These are phyloP conservation scores for Coracopsis vasa DNA, from an alignment of 2,113 vertebrate genomes.

Conservation along the genomic window DNA sequence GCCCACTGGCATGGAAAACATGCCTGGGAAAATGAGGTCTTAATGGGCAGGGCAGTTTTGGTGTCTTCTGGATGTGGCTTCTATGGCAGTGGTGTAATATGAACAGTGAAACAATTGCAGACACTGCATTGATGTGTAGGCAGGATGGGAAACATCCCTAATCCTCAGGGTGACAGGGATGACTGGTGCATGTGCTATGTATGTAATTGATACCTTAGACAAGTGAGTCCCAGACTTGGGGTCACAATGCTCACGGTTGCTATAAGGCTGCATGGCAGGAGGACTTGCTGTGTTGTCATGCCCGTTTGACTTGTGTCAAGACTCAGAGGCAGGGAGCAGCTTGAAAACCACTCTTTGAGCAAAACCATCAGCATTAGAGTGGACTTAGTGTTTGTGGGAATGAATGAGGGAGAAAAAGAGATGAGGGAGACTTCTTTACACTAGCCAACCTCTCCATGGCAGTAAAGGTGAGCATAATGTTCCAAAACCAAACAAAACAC, in stretches of 20 bases:
- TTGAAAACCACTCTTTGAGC: not conserved
- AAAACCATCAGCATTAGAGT: not conserved
- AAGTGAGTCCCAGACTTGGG: not conserved
- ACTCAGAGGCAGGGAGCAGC: not conserved
- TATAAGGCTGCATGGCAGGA: not conserved
- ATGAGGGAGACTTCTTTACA: not conserved
- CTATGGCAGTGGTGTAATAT: fast-evolving
- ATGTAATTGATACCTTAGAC: not conserved
- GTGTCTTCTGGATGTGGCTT: not conserved
- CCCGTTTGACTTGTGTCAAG: not conserved
- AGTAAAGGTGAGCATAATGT: not conserved
- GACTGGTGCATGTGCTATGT: not conserved
- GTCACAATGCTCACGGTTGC: fast-evolving
- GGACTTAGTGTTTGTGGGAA: not conserved
- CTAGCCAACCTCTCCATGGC: not conserved
- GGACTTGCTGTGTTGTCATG: not conserved
- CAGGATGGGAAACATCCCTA: not conserved
- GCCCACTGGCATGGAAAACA: not conserved
- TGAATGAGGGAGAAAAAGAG: not conserved
- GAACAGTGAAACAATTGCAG: not conserved
- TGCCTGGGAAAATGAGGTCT: not conserved
- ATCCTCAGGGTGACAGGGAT: not conserved
- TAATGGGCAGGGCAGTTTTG: not conserved
- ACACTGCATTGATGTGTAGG: no score
- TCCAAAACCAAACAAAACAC: not conserved